phyloP scores from a whole-genome alignment of 2,888 invertebrate species.

The Acholoe squamosa region DNA sequence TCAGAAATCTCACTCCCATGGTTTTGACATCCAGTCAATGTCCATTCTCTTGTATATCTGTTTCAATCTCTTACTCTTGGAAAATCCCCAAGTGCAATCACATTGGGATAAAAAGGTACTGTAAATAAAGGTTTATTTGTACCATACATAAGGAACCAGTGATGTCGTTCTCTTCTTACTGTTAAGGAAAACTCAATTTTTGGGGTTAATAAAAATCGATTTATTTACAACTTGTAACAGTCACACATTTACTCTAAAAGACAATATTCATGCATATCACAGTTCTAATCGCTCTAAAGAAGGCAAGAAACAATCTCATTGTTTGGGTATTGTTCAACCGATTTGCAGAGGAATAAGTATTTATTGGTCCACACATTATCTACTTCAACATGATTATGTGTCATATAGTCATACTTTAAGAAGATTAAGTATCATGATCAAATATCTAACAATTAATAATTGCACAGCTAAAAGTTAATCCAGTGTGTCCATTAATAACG shows the following conservation, averaged over 20 bases:
- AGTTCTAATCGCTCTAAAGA: not conserved
- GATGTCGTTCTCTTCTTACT: not conserved
- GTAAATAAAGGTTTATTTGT: conserved; percentile 41
- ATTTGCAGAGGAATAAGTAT: too few relatives aligned
- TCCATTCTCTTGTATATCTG: not conserved
- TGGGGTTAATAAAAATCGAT: not conserved
- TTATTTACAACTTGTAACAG: not conserved
- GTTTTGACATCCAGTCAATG: too few relatives aligned
- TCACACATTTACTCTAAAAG: not conserved
- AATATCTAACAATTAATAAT: too few relatives aligned
- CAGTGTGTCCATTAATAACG: too few relatives aligned
- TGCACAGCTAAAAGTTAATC: too few relatives aligned
- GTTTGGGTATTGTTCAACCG: too few relatives aligned
- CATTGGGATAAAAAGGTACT: not conserved
- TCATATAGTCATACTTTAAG: too few relatives aligned
- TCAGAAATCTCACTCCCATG: too few relatives aligned
- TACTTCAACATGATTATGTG: too few relatives aligned
- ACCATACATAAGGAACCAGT: not conserved
- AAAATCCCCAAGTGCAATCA: conserved; percentile 30
- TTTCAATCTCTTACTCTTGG: not conserved
- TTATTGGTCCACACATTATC: too few relatives aligned
- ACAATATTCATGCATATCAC: not conserved
- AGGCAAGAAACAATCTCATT: not conserved
- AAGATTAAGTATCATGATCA: too few relatives aligned
- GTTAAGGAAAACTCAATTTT: not conserved